Percentiles rank a stretch among this genome's conserved stretches.
phyloP scores from a whole-genome alignment of 2,888 invertebrate genomes.

The Sinhomidia bicolor region DNA sequence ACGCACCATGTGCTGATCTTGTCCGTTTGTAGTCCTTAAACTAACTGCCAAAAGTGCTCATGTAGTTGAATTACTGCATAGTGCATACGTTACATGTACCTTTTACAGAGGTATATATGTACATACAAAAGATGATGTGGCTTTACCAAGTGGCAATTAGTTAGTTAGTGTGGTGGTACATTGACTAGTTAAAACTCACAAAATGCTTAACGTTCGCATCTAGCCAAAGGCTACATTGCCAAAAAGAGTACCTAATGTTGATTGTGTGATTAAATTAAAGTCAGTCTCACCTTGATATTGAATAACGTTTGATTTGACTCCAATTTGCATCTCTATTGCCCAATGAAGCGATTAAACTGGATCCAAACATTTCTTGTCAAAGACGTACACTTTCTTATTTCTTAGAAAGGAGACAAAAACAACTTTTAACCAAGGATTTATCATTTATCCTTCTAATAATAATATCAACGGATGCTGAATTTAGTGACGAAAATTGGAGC shows the following conservation, averaged over 20 bases:
- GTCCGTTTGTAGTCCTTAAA: not conserved
- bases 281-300: constrained; percentile 66
- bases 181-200: not conserved
- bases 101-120: no score
- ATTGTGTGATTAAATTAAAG: not conserved
- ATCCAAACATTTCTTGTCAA: not conserved
- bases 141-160: constrained; percentile 11
- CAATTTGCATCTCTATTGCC: constrained; percentile 4
- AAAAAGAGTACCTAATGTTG: not conserved
- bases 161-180: not conserved
- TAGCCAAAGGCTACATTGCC: not conserved
- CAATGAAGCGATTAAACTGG: not conserved
- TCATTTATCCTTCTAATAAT: no score
- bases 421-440: no score
- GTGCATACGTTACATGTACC: no score
- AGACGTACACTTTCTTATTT: not conserved
- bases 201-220: no score
- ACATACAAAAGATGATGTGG: not conserved
- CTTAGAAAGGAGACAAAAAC: no score
- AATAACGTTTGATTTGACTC: constrained; percentile 6
- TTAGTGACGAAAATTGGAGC: constrained; percentile 22
- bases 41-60: not conserved
- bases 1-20: no score
- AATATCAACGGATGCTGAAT: not conserved
- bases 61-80: not conserved